Conservation (phyloP, 2,797 vertebrate genomes). For the Crocidura indochinensis region DNA sequence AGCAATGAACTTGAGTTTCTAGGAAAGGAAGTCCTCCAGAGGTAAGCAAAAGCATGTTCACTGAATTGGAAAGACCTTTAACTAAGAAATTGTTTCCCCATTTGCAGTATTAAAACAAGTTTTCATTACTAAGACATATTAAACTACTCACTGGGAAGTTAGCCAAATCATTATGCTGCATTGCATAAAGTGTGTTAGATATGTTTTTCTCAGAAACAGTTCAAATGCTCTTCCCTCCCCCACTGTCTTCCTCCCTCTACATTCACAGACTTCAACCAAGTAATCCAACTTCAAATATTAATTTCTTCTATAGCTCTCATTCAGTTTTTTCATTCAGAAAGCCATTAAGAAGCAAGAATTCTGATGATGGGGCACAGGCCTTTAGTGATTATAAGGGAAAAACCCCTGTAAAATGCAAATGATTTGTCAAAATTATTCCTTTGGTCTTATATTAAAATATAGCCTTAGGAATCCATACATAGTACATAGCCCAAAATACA, state of each 20-base stretch:
- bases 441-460: constrained; percentile 51
- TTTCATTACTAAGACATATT: constrained; percentile 66
- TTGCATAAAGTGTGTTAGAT: constrained; percentile 59
- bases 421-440: constrained; percentile 34
- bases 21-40: constrained; percentile 61
- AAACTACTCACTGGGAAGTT: constrained; percentile 71
- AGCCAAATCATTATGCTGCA: constrained; percentile 67
- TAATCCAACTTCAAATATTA: constrained; percentile 66
- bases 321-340: constrained; percentile 52
- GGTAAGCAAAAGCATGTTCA: constrained; percentile 52
- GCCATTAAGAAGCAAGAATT: constrained; percentile 53
- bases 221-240: constrained; percentile 25
- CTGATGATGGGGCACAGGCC: constrained; percentile 2
- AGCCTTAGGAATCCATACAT: constrained; percentile 16
- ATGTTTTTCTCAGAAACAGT: constrained; percentile 69
- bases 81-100: constrained; percentile 68
- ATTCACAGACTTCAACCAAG: constrained; percentile 40
- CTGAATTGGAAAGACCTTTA: constrained; percentile 77
- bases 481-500: constrained; percentile 17
- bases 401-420: constrained; percentile 29
- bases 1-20: constrained; percentile 66
- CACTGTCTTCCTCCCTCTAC: neutral
- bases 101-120: constrained; percentile 70
- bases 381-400: constrained; percentile 60
- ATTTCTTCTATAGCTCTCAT: constrained; percentile 75